Conservation (phyloP, 1,140 invertebrate species). For the Parasteatoda tepidariorum region DNA sequence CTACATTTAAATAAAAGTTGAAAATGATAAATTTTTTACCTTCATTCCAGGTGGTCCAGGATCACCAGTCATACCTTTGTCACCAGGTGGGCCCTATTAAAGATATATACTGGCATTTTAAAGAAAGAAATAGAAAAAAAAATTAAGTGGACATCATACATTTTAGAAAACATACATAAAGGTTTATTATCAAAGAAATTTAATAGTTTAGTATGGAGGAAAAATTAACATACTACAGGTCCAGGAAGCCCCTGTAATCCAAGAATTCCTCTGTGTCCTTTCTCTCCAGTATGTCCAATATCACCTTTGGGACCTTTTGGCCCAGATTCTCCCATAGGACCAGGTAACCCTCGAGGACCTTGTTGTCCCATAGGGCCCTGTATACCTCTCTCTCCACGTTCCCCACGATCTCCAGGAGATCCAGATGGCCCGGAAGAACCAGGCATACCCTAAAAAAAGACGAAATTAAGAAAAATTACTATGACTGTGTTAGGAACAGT, state of each 20-base stretch:
- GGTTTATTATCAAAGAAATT: background rate
- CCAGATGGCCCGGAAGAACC: constrained; percentile 80
- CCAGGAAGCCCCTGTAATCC: constrained; percentile 83
- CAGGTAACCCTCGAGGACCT: constrained; percentile 73
- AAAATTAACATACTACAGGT: constrained; percentile 68
- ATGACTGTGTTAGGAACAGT: too few relatives aligned
- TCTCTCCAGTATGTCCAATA: constrained; percentile 75
- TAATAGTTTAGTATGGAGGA: background rate
- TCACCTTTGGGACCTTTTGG: constrained; percentile 70
- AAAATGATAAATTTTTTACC: too few relatives aligned
- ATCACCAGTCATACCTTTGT: constrained; percentile 69
- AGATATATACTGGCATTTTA: background rate
- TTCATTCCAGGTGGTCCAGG: constrained; percentile 66
- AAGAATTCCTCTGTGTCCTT: constrained; percentile 84
- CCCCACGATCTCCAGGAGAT: constrained; percentile 78
- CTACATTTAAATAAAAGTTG: too few relatives aligned
- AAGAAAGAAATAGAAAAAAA: background rate
- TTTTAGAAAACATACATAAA: background rate
- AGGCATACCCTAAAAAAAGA: constrained; percentile 71
- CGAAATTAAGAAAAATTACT: background rate
- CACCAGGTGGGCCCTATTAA: constrained; percentile 68
- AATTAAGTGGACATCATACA: background rate
- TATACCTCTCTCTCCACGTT: constrained; percentile 78
- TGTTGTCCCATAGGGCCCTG: constrained; percentile 72
- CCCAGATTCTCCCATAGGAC: constrained; percentile 73